Conservation (phyloP, 1,140 invertebrate genomes). For the Magallana angulata region DNA sequence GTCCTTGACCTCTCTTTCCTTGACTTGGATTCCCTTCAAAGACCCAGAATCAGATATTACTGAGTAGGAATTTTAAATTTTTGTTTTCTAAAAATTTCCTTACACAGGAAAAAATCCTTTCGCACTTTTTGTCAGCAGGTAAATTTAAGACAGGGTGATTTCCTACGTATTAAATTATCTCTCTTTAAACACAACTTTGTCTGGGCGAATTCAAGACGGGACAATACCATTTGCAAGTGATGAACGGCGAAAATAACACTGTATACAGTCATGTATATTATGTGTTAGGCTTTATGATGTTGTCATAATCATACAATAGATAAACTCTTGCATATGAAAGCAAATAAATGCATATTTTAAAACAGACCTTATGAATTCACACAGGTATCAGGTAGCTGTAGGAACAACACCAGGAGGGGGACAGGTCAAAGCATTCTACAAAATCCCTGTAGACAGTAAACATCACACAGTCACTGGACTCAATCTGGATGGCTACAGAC, state of each 20-base stretch:
- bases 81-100: too few species aligned
- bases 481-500: constrained; percentile 52
- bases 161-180: too few species aligned
- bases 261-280: not conserved
- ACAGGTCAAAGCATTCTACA: constrained; percentile 61
- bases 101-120: too few species aligned
- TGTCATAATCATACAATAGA: too few species aligned
- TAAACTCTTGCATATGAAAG: too few species aligned
- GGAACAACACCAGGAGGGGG: constrained; percentile 64
- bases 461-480: constrained; percentile 56
- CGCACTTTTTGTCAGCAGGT: too few species aligned
- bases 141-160: too few species aligned
- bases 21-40: constrained; percentile 64
- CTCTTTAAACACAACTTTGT: too few species aligned
- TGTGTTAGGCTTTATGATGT: too few species aligned
- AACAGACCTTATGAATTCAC: not conserved
- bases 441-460: constrained; percentile 42
- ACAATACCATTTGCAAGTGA: not conserved
- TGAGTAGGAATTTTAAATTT: constrained; percentile 43
- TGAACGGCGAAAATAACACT: not conserved
- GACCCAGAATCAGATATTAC: constrained; percentile 63
- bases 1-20: constrained; percentile 56
- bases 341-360: not conserved
- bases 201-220: too few species aligned
- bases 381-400: constrained; percentile 64